Conservation (phyloP, 2,113 vertebrate species). For the Geothlypis trichas region DNA sequence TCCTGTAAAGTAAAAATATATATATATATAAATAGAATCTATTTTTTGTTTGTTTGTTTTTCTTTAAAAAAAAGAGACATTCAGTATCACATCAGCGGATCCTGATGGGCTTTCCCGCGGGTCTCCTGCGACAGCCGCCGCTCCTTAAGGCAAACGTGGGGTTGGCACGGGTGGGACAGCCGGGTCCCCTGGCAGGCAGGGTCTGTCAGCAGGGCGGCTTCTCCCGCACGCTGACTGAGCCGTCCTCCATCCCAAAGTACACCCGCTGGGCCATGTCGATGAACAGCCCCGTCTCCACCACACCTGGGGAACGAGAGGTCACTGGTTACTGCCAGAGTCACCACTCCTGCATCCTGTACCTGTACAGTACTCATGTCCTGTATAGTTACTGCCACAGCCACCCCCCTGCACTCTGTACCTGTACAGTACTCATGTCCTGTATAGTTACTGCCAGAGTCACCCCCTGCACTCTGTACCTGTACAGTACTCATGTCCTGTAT, state of each 20-base stretch:
- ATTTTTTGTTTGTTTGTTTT: not conserved
- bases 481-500: no score
- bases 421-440: no score
- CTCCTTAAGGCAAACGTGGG: constrained; percentile 72
- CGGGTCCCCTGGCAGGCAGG: not conserved
- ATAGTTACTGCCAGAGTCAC: no score
- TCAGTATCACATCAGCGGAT: constrained; percentile 23
- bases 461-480: no score
- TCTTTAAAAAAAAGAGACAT: constrained; percentile 33
- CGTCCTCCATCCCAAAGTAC: constrained; percentile 96
- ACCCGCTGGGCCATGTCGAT: constrained; percentile 90
- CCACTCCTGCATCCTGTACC: no score
- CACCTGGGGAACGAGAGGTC: constrained; percentile 74
- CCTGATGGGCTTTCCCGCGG: not conserved
- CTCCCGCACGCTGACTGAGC: constrained; percentile 83
- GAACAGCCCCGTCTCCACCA: constrained; percentile 96
- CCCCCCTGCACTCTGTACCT: no score
- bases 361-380: no score
- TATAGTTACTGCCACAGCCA: no score
- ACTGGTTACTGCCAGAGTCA: not conserved
- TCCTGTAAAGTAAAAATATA: constrained; percentile 67
- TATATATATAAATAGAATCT: constrained; percentile 60
- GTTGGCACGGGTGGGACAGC: constrained; percentile 29
- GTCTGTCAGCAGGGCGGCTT: constrained; percentile 72
- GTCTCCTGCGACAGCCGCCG: not conserved